Conservation (phyloP, 2,797 vertebrate species). For the Epinephelus malabaricus region DNA sequence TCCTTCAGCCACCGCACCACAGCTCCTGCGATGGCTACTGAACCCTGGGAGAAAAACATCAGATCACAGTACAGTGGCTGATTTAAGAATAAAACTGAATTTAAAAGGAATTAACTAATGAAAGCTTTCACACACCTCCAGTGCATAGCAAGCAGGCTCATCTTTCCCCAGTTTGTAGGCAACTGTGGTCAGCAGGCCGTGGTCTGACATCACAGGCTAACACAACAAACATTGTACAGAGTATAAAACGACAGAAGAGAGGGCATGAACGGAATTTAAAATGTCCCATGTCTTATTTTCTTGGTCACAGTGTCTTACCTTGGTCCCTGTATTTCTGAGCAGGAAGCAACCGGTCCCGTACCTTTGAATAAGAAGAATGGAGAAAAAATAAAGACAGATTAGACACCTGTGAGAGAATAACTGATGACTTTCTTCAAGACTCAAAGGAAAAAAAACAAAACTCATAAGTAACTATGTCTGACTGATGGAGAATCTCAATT, state of each 20-base stretch:
- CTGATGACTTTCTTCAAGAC: no score
- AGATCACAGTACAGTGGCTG: accelerated
- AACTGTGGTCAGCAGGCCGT: conserved; percentile 96
- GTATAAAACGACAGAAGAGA: not conserved
- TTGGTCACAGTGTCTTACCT: conserved; percentile 79
- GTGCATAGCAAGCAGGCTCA: conserved; percentile 91
- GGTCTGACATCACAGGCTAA: conserved; percentile 94
- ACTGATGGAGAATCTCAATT: no score
- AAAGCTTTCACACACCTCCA: conserved; percentile 88
- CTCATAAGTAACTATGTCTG: no score
- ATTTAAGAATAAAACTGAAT: not conserved
- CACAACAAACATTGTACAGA: not conserved
- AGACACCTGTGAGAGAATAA: not conserved
- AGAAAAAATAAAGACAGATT: not conserved
- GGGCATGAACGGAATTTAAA: accelerated
- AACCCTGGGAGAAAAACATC: conserved; percentile 86
- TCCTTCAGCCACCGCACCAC: conserved; percentile 96
- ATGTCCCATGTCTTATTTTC: no score
- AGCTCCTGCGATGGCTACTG: conserved; percentile 97
- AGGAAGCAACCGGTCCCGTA: conserved; percentile 99
- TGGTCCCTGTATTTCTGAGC: conserved; percentile 93
- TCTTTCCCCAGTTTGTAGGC: conserved; percentile 96
- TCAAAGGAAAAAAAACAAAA: no score
- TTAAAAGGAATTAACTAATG: not conserved
- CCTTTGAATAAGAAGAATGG: conserved; percentile 73